Evolutionary conservation across 2,888 invertebrate species (phyloP).

Genomic region (Cataglyphis albicans): DNA sequence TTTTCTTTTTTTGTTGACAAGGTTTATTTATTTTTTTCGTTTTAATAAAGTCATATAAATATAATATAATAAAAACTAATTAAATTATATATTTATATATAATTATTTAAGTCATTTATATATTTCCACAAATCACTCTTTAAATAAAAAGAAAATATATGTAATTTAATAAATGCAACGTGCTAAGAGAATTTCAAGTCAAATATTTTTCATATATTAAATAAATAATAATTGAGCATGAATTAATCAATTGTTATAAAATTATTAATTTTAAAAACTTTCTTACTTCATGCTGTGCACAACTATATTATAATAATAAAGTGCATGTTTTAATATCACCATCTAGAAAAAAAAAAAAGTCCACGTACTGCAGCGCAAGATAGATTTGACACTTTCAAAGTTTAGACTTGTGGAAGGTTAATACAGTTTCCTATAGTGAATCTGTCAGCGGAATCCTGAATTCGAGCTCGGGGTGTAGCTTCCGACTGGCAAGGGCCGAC

Average conservation of each 20-base stretch:
- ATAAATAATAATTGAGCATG: background rate
- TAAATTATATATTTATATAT: background rate
- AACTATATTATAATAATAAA: background rate
- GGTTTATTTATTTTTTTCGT: background rate
- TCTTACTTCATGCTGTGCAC: background rate
- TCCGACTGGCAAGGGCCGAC: conserved; percentile 44
- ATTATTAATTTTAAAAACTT: conserved; percentile 1
- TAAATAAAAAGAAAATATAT: conserved; percentile 3
- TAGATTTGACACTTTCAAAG: conserved; percentile 34
- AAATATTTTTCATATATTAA: background rate
- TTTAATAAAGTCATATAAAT: background rate
- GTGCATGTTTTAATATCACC: no score
- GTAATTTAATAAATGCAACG: background rate
- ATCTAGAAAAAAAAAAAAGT: background rate
- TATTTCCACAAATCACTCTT: background rate
- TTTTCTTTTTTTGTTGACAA: no score
- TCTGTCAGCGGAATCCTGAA: conserved; percentile 58
- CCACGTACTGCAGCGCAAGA: conserved; percentile 6
- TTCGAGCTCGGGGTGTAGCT: conserved; percentile 49
- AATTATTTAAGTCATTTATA: background rate
- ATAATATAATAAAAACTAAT: background rate
- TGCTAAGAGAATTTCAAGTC: background rate
- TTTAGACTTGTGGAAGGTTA: conserved; percentile 18
- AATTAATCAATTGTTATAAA: background rate
- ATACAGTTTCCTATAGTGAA: conserved; percentile 43